These are phyloP conservation scores for Phenganax subtilis DNA, from an alignment of 92 coral and sea anemone species.

Conservation along the genomic window DNA sequence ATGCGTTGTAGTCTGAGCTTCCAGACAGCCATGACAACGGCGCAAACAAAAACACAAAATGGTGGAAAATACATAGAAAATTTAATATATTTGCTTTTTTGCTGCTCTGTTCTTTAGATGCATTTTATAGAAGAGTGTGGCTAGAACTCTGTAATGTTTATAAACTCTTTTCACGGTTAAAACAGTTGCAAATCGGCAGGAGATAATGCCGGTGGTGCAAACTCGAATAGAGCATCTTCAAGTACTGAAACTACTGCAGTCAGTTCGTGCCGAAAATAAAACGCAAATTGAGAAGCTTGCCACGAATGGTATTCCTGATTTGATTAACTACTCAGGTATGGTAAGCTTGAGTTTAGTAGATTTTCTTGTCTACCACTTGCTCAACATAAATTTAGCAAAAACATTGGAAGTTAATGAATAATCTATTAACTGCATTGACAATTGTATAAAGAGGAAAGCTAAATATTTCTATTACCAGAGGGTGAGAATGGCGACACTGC, in stretches of 20 bases:
- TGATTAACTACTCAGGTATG: conserved; percentile 92
- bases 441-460: background rate
- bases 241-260: conserved; percentile 91
- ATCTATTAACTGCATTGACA: background rate
- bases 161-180: background rate
- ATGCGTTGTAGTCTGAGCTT: background rate
- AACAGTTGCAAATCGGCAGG: background rate
- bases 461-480: conserved; percentile 45
- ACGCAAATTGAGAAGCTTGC: conserved; percentile 92
- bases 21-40: conserved; percentile 21
- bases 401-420: background rate
- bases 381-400: background rate
- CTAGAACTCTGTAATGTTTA: background rate
- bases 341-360: background rate
- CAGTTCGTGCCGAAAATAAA: conserved; percentile 88
- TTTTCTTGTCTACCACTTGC: background rate
- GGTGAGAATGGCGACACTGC: conserved; percentile 96
- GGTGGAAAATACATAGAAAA: background rate
- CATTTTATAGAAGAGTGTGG: background rate
- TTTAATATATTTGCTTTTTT: background rate
- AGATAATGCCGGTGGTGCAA: conserved; percentile 75
- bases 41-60: conserved; percentile 27
- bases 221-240: conserved; percentile 89
- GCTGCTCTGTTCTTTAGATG: background rate
- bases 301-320: conserved; percentile 79